A percentile compares a stretch with the other conserved stretches of the same genome.
Conservation (phyloP, 2,113 vertebrate species). For the Capreolus pygargus region DNA sequence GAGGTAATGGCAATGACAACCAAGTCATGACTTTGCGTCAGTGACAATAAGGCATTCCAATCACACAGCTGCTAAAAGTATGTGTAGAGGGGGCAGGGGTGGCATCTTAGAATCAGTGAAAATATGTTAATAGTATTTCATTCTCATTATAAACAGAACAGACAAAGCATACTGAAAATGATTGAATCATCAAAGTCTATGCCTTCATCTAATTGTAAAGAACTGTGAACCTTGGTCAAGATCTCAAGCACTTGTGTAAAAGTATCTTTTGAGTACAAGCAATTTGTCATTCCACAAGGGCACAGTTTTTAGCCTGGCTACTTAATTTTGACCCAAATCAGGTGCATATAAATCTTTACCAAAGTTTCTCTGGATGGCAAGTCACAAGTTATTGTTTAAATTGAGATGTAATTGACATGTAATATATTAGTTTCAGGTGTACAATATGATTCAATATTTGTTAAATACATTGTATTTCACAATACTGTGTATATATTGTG, state of each 20-base stretch:
- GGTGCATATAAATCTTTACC: neutral
- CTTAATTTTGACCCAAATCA: neutral
- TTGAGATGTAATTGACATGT: neutral
- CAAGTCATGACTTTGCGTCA: neutral
- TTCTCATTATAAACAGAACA: neutral
- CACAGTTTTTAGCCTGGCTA: neutral
- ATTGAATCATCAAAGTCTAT: too few species aligned
- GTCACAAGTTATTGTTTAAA: neutral
- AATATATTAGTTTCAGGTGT: neutral
- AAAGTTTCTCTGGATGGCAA: neutral
- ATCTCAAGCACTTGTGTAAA: neutral
- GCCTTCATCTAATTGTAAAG: neutral
- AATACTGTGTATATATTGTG: neutral
- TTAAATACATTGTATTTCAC: neutral
- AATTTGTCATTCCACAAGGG: neutral
- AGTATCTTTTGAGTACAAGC: neutral
- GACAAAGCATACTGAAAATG: neutral
- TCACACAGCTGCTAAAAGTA: neutral
- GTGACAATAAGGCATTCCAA: neutral
- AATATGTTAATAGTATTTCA: neutral
- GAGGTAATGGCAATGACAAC: neutral
- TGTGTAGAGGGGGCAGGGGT: fast-evolving
- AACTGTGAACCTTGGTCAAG: neutral
- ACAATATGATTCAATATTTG: neutral
- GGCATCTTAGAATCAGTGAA: neutral